phyloP scores from a whole-genome alignment of 2,888 invertebrate species.

The Heteromurus nitidus region DNA sequence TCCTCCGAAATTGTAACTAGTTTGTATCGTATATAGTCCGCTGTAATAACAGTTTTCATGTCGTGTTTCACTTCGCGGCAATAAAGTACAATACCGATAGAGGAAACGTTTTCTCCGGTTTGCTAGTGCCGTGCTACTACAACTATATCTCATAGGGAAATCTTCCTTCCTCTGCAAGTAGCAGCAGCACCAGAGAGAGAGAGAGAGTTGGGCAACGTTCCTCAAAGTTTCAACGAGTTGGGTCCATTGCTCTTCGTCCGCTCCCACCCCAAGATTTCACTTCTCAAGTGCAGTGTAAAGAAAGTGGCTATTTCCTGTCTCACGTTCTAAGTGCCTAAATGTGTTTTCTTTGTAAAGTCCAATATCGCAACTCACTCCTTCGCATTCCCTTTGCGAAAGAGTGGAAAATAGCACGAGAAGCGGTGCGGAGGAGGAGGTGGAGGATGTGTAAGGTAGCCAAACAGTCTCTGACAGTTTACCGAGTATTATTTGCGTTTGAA shows the following conservation, averaged over 20 bases:
- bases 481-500: slow-evolving; percentile 48
- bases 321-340: slow-evolving; percentile 62
- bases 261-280: slow-evolving; percentile 32
- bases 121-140: neutral
- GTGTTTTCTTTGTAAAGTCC: slow-evolving; percentile 65
- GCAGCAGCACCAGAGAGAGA: slow-evolving; percentile 23
- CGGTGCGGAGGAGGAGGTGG: neutral
- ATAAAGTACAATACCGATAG: too few species aligned
- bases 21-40: slow-evolving; percentile 24
- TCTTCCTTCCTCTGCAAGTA: neutral
- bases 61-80: slow-evolving; percentile 36
- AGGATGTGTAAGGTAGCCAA: neutral
- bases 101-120: too few species aligned
- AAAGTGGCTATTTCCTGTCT: slow-evolving; percentile 67
- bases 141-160: neutral
- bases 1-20: neutral
- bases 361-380: slow-evolving; percentile 30
- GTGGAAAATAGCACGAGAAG: slow-evolving; percentile 5
- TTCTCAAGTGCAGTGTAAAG: slow-evolving; percentile 65
- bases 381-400: slow-evolving; percentile 2
- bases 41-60: slow-evolving; percentile 48
- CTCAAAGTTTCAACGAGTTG: slow-evolving; percentile 21
- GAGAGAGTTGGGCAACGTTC: slow-evolving; percentile 22
- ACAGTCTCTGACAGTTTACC: neutral
- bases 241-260: slow-evolving; percentile 54